These are phyloP conservation scores for Eriocheir sinensis DNA, from an alignment of 1,140 invertebrate species.

Conservation along the genomic window DNA sequence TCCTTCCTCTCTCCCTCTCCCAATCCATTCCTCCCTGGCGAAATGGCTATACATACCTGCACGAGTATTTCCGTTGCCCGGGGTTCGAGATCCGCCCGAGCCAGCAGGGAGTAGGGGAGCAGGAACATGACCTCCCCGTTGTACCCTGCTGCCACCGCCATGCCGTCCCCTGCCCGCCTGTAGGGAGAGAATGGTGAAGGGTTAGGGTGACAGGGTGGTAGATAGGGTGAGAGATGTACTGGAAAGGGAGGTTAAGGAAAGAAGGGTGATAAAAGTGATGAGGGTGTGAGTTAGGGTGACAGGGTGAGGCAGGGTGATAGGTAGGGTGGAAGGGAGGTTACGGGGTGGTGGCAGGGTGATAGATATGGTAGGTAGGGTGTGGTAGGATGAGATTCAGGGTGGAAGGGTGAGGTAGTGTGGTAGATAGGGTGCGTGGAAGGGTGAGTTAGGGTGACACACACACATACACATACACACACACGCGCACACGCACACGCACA, in stretches of 20 bases:
- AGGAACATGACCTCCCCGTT: constrained; percentile 76
- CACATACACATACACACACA: constrained; percentile 53
- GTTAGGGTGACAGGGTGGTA: neutral
- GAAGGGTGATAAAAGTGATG: neutral
- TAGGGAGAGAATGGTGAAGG: neutral
- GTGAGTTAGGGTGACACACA: neutral
- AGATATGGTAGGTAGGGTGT: neutral
- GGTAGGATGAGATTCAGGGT: too few relatives aligned
- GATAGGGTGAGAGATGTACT: neutral
- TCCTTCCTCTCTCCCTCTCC: neutral
- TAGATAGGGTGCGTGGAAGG: neutral
- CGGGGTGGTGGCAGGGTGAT: neutral
- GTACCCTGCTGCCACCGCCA: constrained; percentile 76
- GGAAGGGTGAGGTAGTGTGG: neutral
- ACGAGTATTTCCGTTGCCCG: constrained; percentile 76
- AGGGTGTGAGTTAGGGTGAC: neutral
- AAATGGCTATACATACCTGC: constrained; percentile 48
- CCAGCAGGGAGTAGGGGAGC: constrained; percentile 47
- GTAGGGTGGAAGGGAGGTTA: neutral
- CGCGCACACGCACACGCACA: constrained; percentile 49
- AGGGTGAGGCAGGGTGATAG: neutral
- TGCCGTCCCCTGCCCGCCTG: constrained; percentile 67
- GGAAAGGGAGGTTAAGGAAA: neutral
- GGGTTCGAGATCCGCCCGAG: constrained; percentile 72
- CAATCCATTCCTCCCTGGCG: neutral